A percentile compares a stretch with the other conserved stretches of the same genome.
phyloP scores from a whole-genome alignment of 1,140 invertebrate species.

The Coelopa frigida region DNA sequence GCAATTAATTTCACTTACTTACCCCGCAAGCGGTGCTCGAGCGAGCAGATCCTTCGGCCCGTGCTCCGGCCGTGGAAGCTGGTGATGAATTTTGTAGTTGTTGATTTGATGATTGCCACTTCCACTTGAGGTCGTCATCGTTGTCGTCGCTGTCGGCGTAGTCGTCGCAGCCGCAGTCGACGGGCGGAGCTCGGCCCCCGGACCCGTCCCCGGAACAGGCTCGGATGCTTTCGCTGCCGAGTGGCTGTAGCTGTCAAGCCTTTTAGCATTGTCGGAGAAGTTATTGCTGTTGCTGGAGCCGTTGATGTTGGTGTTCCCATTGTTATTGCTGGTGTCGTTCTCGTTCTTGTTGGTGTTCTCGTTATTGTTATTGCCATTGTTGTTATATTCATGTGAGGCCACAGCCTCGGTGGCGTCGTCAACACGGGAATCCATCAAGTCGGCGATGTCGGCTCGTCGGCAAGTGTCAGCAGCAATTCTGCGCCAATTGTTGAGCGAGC shows the following conservation, averaged over 20 bases:
- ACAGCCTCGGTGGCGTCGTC: conserved; percentile 6
- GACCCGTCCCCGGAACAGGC: too few species aligned
- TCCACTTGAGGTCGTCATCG: neutral
- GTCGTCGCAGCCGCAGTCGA: too few species aligned
- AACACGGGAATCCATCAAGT: conserved; percentile 11
- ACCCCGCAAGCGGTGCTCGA: neutral
- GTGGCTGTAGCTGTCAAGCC: neutral
- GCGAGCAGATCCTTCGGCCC: neutral
- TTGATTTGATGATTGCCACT: conserved; percentile 42
- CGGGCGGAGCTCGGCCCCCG: too few species aligned
- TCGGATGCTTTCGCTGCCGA: too few species aligned
- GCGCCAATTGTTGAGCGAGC: too few species aligned
- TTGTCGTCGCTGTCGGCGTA: neutral
- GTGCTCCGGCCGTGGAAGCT: conserved; percentile 1
- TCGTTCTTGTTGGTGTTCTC: neutral
- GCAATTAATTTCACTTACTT: conserved; percentile 45
- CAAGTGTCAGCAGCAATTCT: conserved; percentile 4
- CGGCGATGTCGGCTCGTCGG: conserved; percentile 5
- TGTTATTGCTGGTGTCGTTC: neutral
- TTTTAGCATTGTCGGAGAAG: neutral
- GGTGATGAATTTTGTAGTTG: conserved; percentile 44
- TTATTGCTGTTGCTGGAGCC: conserved; percentile 1
- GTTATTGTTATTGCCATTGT: conserved; percentile 5
- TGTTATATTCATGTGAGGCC: conserved; percentile 8
- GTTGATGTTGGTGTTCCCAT: neutral